Evolutionary conservation across 2,113 vertebrate species (phyloP).

Genomic region (Tragelaphus strepsiceros): DNA sequence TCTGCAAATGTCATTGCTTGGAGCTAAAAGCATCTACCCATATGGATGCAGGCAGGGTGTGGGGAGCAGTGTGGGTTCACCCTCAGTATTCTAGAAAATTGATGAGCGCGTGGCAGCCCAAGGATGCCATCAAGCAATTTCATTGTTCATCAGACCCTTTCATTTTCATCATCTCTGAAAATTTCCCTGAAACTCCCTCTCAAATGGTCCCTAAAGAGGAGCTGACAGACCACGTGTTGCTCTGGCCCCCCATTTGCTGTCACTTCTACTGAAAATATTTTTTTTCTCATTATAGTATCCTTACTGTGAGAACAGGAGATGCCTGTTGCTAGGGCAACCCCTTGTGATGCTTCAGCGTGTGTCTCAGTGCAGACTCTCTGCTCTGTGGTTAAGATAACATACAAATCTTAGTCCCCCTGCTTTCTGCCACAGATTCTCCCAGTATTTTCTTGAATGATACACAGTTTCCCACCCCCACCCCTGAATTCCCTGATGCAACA

Average conservation of each 20-base stretch:
- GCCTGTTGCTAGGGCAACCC: neutral
- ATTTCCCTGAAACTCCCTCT: neutral
- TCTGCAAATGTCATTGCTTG: neutral
- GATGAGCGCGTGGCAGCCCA: too few relatives aligned
- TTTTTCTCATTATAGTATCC: neutral
- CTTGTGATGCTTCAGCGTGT: neutral
- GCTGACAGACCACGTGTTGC: neutral
- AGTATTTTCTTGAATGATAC: neutral
- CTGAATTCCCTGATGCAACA: neutral
- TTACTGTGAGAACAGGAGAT: neutral
- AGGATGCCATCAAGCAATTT: neutral
- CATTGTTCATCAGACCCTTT: neutral
- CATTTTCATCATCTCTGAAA: neutral
- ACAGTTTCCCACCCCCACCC: rapidly evolving
- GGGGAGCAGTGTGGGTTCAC: neutral
- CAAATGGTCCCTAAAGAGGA: too few relatives aligned
- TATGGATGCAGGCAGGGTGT: neutral
- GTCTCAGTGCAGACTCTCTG: neutral
- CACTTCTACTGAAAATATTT: neutral
- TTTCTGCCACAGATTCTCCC: neutral
- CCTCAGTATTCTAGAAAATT: neutral
- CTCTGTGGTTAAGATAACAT: neutral
- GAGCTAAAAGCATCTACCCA: neutral
- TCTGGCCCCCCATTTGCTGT: neutral
- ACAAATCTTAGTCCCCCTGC: neutral